Evolutionary conservation across 2,888 invertebrate species (phyloP).

Genomic region (Orthosia incerta): DNA sequence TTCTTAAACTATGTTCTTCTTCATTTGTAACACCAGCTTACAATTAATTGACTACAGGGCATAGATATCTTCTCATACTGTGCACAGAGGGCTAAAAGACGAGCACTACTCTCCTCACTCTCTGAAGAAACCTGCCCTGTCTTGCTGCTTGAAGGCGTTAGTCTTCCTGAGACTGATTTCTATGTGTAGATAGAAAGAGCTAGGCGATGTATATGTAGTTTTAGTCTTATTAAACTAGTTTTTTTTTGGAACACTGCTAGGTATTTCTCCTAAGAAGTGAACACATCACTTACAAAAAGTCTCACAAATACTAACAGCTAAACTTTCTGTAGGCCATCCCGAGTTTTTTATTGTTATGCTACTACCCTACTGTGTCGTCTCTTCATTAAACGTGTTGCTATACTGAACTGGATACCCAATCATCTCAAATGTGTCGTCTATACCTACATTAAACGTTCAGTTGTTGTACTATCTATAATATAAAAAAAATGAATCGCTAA

Average conservation of each 20-base stretch:
- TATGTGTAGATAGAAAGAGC: constrained; percentile 8
- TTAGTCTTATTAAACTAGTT: background rate
- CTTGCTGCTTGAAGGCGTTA: constrained; percentile 36
- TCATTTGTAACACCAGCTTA: background rate
- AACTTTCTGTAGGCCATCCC: too few relatives aligned
- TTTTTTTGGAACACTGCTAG: background rate
- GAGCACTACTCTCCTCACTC: constrained; percentile 31
- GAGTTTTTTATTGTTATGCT: too few relatives aligned
- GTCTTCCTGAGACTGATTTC: constrained; percentile 13
- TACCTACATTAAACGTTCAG: too few relatives aligned
- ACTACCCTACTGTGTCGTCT: too few relatives aligned
- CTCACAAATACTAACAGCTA: too few relatives aligned
- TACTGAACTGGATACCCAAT: too few relatives aligned
- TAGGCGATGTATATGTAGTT: background rate
- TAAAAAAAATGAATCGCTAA: too few relatives aligned
- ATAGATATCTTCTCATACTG: constrained; percentile 8
- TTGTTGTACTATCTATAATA: too few relatives aligned
- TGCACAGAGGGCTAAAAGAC: constrained; percentile 28
- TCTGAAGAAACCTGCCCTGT: constrained; percentile 42
- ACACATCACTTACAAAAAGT: too few relatives aligned
- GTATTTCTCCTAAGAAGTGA: too few relatives aligned
- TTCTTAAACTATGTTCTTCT: background rate
- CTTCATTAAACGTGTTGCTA: too few relatives aligned
- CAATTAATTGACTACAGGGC: constrained; percentile 21
- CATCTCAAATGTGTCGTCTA: background rate